A percentile compares a stretch with the other conserved stretches of the same genome.
phyloP scores from a whole-genome alignment of 23 tunicate species.

The Phallusia fumigata region DNA sequence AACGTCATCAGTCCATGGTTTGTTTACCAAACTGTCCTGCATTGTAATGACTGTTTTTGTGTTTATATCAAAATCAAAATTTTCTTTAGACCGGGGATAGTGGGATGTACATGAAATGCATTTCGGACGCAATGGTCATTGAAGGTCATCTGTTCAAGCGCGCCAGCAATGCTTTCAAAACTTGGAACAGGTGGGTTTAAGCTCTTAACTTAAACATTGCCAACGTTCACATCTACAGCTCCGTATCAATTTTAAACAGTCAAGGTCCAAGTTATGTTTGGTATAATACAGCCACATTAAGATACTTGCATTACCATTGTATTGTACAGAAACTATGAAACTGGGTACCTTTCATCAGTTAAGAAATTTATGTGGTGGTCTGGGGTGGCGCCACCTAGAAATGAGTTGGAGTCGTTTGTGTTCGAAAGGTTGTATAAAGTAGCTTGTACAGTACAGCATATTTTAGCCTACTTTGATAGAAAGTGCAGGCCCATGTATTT shows the following conservation, averaged over 20 bases:
- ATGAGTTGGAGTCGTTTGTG: conserved; percentile 9
- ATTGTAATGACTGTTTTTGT: neutral
- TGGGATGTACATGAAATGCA: conserved; percentile 71
- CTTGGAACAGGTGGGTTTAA: conserved; percentile 82
- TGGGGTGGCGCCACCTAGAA: neutral
- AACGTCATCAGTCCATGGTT: conserved; percentile 80
- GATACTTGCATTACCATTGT: no score
- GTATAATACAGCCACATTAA: no score
- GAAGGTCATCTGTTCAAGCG: conserved; percentile 91
- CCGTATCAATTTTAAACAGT: no score
- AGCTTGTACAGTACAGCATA: neutral
- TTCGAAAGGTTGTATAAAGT: conserved; percentile 15
- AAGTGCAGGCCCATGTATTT: neutral
- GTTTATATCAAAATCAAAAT: neutral
- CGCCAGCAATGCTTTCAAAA: conserved; percentile 89
- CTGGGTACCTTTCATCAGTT: conserved; percentile 7
- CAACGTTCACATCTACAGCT: no score
- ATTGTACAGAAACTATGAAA: conserved; percentile 21
- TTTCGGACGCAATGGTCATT: conserved; percentile 32
- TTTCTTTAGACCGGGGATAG: conserved; percentile 66
- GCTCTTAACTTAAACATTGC: neutral
- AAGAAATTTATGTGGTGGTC: conserved; percentile 34
- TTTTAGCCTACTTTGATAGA: no score
- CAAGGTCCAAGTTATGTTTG: no score
- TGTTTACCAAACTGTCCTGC: neutral